A percentile compares a stretch with the other conserved stretches of the same genome.
Evolutionary conservation across 2,888 invertebrate genomes (phyloP).

Genomic region (Cosmia pyralina): DNA sequence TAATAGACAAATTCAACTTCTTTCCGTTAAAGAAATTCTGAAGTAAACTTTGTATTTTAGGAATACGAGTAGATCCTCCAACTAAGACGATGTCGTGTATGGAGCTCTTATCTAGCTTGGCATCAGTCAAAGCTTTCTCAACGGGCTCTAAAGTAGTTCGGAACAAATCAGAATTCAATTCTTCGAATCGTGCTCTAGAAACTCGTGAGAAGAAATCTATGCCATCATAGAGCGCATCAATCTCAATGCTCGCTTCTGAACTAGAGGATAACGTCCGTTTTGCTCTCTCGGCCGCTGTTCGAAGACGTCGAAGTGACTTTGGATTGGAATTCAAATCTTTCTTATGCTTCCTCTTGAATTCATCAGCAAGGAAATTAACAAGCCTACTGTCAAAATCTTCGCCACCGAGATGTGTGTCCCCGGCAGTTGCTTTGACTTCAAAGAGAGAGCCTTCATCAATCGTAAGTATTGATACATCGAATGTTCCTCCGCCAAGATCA

Average conservation of each 20-base stretch:
- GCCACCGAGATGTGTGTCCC: constrained; percentile 96
- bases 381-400: constrained; percentile 92
- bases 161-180: constrained; percentile 93
- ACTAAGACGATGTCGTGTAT: constrained; percentile 95
- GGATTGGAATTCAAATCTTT: constrained; percentile 92
- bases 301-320: constrained; percentile 91
- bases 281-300: constrained; percentile 94
- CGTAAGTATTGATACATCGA: constrained; percentile 95
- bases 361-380: constrained; percentile 92
- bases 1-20: constrained; percentile 93
- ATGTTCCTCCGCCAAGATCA: constrained; percentile 92
- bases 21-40: constrained; percentile 94
- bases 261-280: constrained; percentile 94
- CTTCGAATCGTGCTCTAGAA: constrained; percentile 94
- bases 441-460: constrained; percentile 94
- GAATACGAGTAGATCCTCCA: constrained; percentile 95
- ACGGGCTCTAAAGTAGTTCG: constrained; percentile 93
- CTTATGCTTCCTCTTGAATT: constrained; percentile 93
- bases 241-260: constrained; percentile 93
- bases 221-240: constrained; percentile 93
- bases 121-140: constrained; percentile 94
- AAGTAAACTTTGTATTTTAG: constrained; percentile 93
- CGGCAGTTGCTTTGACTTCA: constrained; percentile 95
- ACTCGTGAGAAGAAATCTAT: constrained; percentile 92
- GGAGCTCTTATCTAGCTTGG: constrained; percentile 93